A percentile compares a stretch with the other conserved stretches of the same genome.
Evolutionary conservation across 2,888 invertebrate genomes (phyloP).

Genomic region (Dascillus cervinus): DNA sequence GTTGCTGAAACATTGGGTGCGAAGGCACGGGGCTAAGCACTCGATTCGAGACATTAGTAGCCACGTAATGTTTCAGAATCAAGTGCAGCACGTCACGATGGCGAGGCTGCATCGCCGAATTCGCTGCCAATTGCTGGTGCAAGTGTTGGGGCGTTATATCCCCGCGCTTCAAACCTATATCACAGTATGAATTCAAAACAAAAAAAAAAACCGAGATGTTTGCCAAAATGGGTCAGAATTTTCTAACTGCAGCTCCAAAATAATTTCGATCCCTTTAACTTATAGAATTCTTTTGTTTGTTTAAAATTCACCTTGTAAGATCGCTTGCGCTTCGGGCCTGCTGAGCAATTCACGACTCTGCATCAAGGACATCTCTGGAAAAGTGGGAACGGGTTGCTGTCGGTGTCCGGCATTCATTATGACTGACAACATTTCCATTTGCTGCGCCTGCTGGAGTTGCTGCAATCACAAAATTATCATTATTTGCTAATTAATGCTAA

Average conservation of each 20-base stretch:
- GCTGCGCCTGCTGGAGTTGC: conserved; percentile 33
- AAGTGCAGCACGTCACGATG: conserved; percentile 65
- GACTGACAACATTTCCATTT: too few relatives aligned
- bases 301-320: conserved; percentile 55
- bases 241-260: too few relatives aligned
- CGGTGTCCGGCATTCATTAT: too few relatives aligned
- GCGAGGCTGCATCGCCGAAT: conserved; percentile 65
- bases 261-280: too few relatives aligned
- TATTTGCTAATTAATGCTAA: not conserved
- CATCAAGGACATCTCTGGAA: conserved; percentile 43
- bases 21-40: conserved; percentile 39
- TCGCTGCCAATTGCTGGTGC: conserved; percentile 65
- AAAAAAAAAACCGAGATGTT: too few relatives aligned
- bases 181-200: too few relatives aligned
- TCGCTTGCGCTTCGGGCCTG: conserved; percentile 68
- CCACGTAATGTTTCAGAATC: conserved; percentile 51
- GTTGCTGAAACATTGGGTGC: conserved; percentile 40
- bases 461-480: conserved; percentile 12
- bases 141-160: conserved; percentile 69
- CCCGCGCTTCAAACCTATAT: conserved; percentile 62
- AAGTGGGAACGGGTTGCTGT: conserved; percentile 33
- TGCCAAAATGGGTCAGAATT: too few relatives aligned
- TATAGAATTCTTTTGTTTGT: too few relatives aligned
- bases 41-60: conserved; percentile 32
- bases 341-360: conserved; percentile 58